phyloP scores from a whole-genome alignment of 2,797 vertebrate genomes.

The Cossypha dichroa region DNA sequence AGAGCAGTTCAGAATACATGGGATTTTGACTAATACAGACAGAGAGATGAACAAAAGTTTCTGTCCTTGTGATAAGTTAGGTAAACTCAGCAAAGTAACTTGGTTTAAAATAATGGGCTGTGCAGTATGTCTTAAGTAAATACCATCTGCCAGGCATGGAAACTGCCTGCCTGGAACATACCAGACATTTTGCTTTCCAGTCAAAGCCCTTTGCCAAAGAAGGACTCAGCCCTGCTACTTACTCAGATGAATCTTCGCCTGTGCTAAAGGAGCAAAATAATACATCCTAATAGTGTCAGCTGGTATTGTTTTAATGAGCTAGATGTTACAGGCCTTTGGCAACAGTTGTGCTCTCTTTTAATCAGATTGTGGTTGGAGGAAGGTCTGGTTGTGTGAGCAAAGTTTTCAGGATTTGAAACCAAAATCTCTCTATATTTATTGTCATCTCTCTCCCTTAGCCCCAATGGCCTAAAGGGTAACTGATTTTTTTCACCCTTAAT shows the following conservation, averaged over 20 bases:
- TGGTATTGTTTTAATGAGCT: constrained; percentile 26
- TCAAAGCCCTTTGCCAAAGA: constrained; percentile 43
- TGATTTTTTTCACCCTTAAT: background rate
- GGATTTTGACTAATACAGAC: background rate
- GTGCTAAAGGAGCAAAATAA: constrained; percentile 3
- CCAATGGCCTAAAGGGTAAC: background rate
- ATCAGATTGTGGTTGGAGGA: background rate
- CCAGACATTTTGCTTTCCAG: background rate
- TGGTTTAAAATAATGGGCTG: background rate
- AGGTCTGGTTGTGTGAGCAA: background rate
- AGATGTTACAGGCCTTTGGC: background rate
- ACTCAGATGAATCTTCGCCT: background rate
- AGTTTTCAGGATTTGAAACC: background rate
- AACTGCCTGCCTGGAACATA: constrained; percentile 3
- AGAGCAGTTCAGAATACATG: background rate
- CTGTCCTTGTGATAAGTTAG: background rate
- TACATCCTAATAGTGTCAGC: constrained; percentile 34
- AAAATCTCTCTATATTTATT: background rate
- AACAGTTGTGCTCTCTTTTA: background rate
- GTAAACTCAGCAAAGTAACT: background rate
- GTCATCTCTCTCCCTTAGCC: background rate
- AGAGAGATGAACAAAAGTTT: background rate
- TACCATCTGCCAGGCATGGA: constrained; percentile 8
- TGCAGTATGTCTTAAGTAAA: background rate
- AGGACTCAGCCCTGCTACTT: constrained; percentile 12